Percentiles rank a stretch among this genome's conserved stretches.
Conservation (phyloP, 2,113 vertebrate species). For the Erinaceus europaeus region DNA sequence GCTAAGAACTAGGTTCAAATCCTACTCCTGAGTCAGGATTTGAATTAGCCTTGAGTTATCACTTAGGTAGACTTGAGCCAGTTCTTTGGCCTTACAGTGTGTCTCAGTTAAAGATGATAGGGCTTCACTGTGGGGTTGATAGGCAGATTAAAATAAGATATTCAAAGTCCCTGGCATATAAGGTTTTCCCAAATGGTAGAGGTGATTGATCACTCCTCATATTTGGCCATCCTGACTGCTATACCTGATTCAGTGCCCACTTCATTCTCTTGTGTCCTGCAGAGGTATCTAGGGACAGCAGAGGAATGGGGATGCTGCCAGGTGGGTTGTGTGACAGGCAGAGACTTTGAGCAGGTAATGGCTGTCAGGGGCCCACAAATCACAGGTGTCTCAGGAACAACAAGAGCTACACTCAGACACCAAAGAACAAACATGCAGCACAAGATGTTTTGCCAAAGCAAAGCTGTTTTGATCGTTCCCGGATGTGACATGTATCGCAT, state of each 20-base stretch:
- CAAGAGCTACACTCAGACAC: conserved; percentile 66
- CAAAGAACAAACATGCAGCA: conserved; percentile 69
- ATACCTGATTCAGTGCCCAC: background rate
- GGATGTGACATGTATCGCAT: conserved; percentile 64
- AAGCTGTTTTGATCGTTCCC: conserved; percentile 75
- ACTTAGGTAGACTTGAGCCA: background rate
- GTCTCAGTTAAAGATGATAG: conserved; percentile 6
- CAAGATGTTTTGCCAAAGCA: conserved; percentile 66
- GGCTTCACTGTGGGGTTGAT: background rate
- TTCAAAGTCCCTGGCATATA: background rate
- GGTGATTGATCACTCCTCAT: conserved; percentile 31
- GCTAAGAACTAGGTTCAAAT: background rate
- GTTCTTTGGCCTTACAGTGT: background rate
- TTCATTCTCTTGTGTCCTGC: background rate
- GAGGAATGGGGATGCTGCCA: background rate
- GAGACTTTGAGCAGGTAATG: conserved; percentile 57
- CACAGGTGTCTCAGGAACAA: conserved; percentile 68
- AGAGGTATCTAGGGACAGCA: background rate
- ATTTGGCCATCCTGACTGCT: background rate
- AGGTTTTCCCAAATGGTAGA: background rate
- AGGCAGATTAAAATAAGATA: background rate
- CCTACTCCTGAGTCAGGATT: background rate
- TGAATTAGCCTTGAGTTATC: no score
- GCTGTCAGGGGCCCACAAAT: conserved; percentile 67
- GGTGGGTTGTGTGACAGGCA: conserved; percentile 41